Conservation (phyloP, 2,888 invertebrate species). For the Phengaris alcon region DNA sequence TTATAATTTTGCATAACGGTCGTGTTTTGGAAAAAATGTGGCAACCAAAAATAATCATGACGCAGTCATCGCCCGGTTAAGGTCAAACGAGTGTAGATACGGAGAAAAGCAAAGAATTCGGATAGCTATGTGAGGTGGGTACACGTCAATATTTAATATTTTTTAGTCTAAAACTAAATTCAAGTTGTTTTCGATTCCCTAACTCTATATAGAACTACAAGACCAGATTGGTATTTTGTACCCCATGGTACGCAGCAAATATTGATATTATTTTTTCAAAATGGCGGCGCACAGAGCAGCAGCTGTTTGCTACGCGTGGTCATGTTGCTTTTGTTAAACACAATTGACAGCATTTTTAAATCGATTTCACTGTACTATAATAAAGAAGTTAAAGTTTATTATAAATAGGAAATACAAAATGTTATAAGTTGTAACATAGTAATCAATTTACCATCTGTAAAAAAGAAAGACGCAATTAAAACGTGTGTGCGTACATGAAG, state of each 20-base stretch:
- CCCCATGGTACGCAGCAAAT: neutral
- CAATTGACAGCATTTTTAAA: neutral
- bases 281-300: neutral
- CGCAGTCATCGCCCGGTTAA: conserved; percentile 65
- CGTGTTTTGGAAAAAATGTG: conserved; percentile 40
- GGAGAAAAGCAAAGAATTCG: conserved; percentile 29
- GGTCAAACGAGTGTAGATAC: conserved; percentile 19
- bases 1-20: conserved; percentile 32
- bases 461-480: neutral
- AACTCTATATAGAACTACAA: too few species aligned
- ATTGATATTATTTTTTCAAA: neutral
- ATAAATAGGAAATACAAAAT: too few species aligned
- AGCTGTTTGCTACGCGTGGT: neutral
- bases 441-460: neutral
- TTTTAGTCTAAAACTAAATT: conserved; percentile 31
- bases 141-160: conserved; percentile 42
- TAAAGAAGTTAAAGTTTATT: too few species aligned
- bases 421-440: too few species aligned
- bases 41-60: conserved; percentile 55
- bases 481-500: neutral
- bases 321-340: neutral
- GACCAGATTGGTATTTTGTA: neutral
- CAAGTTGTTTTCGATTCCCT: neutral
- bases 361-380: too few species aligned
- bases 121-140: conserved; percentile 54